These are phyloP conservation scores for Nephrotoma appendiculata DNA, from an alignment of 2,888 invertebrate genomes.

Conservation along the genomic window DNA sequence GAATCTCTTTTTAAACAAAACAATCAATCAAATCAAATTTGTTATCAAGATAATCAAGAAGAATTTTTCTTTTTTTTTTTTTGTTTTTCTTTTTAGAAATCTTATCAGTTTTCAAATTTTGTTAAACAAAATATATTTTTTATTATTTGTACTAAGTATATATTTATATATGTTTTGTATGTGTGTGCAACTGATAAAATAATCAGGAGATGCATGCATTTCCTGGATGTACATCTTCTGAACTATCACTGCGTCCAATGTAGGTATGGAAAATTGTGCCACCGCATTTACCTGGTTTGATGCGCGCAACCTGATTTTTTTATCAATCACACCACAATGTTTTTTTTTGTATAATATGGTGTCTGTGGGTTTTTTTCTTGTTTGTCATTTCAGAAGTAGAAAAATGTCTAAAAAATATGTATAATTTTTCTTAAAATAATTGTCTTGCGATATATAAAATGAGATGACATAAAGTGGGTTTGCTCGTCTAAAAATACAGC, in stretches of 20 bases:
- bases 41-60: neutral
- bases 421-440: neutral
- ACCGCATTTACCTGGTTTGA: neutral
- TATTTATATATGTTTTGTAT: neutral
- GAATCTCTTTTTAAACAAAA: neutral
- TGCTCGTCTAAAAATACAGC: neutral
- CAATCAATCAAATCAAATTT: neutral
- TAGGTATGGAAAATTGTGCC: neutral
- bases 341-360: slow-evolving; percentile 1
- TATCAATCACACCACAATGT: neutral
- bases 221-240: neutral
- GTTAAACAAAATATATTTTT: neutral
- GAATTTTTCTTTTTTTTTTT: neutral
- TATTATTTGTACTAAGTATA: neutral
- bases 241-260: neutral
- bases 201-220: neutral
- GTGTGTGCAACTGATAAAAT: neutral
- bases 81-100: neutral
- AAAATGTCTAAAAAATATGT: slow-evolving; percentile 5
- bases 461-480: slow-evolving; percentile 1
- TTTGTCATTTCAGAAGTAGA: slow-evolving; percentile 12
- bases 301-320: neutral
- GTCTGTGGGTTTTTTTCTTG: slow-evolving; percentile 8
- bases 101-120: neutral
- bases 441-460: neutral